A percentile compares a stretch with the other conserved stretches of the same genome.
Evolutionary conservation across 2,797 vertebrate species (phyloP).

Genomic region (Danio kyathit): DNA sequence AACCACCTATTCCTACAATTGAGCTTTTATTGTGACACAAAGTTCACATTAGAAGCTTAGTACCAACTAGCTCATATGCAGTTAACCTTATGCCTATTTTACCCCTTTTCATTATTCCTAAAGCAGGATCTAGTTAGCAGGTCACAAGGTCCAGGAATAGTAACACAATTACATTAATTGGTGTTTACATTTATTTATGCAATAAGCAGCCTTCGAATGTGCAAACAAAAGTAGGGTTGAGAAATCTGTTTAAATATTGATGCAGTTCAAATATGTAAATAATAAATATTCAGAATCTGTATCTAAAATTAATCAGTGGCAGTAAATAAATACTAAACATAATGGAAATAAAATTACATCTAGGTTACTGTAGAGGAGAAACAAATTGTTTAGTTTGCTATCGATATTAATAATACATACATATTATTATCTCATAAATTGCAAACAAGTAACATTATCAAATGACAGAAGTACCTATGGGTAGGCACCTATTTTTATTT

Average conservation of each 20-base stretch:
- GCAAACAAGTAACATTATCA: not conserved
- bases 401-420: not conserved
- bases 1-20: not conserved
- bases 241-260: slow-evolving; percentile 23
- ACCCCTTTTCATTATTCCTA: not conserved
- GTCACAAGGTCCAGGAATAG: slow-evolving; percentile 1
- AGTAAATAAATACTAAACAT: slow-evolving; percentile 1
- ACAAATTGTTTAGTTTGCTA: not conserved
- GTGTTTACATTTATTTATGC: slow-evolving; percentile 17
- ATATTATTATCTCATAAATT: not conserved
- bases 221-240: not conserved
- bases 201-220: slow-evolving; percentile 13
- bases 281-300: slow-evolving; percentile 35
- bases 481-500: too few relatives aligned
- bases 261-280: slow-evolving; percentile 23
- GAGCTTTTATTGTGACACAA: not conserved
- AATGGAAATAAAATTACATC: not conserved
- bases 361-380: not conserved
- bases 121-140: not conserved
- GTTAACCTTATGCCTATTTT: not conserved
- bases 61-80: not conserved
- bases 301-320: slow-evolving; percentile 22
- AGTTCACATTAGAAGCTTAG: not conserved
- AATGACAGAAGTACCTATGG: too few relatives aligned
- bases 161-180: not conserved